Evolutionary conservation across 2,888 invertebrate genomes (phyloP), one percentile per base, ranked within the genome.

Genomic region (Limenitis camilla): DNA sequence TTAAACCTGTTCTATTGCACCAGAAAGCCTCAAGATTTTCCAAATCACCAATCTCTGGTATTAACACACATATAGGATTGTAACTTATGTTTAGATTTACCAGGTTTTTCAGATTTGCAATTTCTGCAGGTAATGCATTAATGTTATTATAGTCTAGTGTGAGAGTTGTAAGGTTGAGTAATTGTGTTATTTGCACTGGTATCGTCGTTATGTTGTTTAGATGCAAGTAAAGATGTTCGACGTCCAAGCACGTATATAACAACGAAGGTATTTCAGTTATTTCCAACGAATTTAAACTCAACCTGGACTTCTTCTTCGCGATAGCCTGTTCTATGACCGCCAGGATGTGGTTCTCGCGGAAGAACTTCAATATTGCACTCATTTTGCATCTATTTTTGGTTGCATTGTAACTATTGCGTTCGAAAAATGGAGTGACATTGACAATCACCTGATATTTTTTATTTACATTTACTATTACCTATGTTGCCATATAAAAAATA

Each of bases 111-210:
- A 92, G 73, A 58, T 87, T 79, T 40, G 89, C 89, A 60, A 92
- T 82, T 59, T 89, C 89, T n/a, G 81, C 62, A 1, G 92, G 92
- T 67, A 92, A 87, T 19, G 80, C 79, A 55, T 78, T 82, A 54
- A 92, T 79, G 56, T 89, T 89, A 69, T 92, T 92, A 68, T 91
- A 92, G 67, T 92, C 92, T 63, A 92, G 68, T 5, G 92, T 90
- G 53, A 92, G 76, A 19, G 90, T 89, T 46, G 90, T 90, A 30
- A 92, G 71, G 58, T 90, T 90, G 46, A 83, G 67, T 42, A 92
- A 73, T 51, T 85, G 79, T 29, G 78, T 80, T 54, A 92, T 75
- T 63, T 86, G 80, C 40, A 80, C 76, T 35, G 86, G 72, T 52
- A 90, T 76, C 64, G 71, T 71, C 57, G 74, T 74, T 64, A 92